Evolutionary conservation across 2,888 invertebrate species (phyloP).

Genomic region (Cheiracanthium punctorium): DNA sequence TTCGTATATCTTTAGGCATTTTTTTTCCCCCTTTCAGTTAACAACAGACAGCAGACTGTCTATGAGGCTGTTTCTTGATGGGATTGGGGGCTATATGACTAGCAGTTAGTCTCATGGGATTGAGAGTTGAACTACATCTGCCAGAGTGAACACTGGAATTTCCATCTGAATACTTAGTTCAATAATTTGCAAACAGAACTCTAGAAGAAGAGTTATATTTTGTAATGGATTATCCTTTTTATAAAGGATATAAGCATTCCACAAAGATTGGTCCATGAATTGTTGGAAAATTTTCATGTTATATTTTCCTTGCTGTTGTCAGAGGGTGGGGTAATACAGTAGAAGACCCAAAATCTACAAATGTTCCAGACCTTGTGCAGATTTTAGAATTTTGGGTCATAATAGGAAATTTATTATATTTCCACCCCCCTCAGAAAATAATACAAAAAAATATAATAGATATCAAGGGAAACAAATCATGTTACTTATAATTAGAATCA

Average conservation of each 20-base stretch:
- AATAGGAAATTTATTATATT: too few species aligned
- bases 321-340: conserved; percentile 28
- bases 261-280: conserved; percentile 46
- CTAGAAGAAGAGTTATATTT: conserved; percentile 21
- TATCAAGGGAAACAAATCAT: too few species aligned
- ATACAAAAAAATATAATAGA: too few species aligned
- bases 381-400: too few species aligned
- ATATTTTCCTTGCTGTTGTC: conserved; percentile 50
- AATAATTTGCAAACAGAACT: conserved; percentile 19
- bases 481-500: too few species aligned
- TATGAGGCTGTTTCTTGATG: neutral
- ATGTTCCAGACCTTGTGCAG: too few species aligned
- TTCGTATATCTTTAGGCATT: conserved; percentile 15
- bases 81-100: neutral
- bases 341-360: too few species aligned
- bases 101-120: conserved; percentile 1
- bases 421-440: too few species aligned
- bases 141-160: neutral
- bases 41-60: conserved; percentile 8
- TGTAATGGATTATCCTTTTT: conserved; percentile 26
- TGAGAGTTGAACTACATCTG: too few species aligned
- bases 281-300: conserved; percentile 31
- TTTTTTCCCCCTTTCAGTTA: neutral
- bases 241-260: conserved; percentile 32
- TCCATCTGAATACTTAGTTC: conserved; percentile 23